These are phyloP conservation scores for Drosophila cyrtoloma DNA, from an alignment of 2,888 invertebrate species.

Conservation along the genomic window DNA sequence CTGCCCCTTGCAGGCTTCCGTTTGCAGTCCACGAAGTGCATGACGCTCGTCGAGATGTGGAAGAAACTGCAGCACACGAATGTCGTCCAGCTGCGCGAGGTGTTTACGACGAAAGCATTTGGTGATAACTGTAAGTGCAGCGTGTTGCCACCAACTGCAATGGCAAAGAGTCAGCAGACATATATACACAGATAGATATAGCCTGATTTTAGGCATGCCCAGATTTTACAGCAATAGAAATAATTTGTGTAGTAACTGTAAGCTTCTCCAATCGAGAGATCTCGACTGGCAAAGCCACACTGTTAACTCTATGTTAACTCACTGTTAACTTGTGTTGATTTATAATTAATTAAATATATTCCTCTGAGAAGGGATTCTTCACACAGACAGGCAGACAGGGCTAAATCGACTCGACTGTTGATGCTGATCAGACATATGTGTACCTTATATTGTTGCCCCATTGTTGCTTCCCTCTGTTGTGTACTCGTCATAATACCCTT, in stretches of 20 bases:
- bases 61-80: constrained; percentile 97
- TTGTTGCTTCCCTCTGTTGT: neutral
- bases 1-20: constrained; percentile 88
- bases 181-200: no score
- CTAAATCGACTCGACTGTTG: neutral
- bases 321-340: neutral
- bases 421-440: neutral
- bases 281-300: neutral
- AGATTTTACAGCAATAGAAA: neutral
- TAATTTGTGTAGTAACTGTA: no score
- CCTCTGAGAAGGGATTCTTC: neutral
- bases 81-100: constrained; percentile 95
- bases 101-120: constrained; percentile 97
- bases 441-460: neutral
- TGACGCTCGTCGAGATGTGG: constrained; percentile 96
- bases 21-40: constrained; percentile 92
- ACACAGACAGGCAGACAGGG: neutral
- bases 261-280: neutral
- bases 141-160: no score
- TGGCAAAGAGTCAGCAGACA: no score
- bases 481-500: neutral
- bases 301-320: neutral
- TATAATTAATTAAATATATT: no score
- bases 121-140: constrained; percentile 94
- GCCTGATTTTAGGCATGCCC: neutral